A percentile compares a stretch with the other conserved stretches of the same genome.
These are phyloP conservation scores for Eristalinus sepulchralis DNA, from an alignment of 2,888 invertebrate genomes.

Conservation along the genomic window DNA sequence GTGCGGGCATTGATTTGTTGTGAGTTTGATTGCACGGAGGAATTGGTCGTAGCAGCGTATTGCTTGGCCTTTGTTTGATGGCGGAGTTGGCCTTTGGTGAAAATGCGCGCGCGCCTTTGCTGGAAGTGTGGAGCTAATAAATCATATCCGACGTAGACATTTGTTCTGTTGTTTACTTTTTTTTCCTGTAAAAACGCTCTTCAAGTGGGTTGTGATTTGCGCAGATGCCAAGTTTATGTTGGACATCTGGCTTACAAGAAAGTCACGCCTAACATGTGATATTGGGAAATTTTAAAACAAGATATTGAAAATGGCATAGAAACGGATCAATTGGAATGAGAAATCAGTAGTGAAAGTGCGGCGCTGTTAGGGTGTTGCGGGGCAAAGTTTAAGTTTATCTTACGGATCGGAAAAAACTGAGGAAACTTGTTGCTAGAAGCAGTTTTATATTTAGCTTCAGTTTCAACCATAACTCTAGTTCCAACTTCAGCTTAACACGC, in stretches of 20 bases:
- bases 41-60: conserved; percentile 8
- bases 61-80: not conserved
- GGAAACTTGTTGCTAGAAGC: no score
- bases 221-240: not conserved
- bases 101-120: not conserved
- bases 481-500: no score
- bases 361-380: not conserved
- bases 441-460: no score
- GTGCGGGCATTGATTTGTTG: conserved; percentile 17
- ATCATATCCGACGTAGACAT: conserved; percentile 9
- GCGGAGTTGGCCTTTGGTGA: not conserved
- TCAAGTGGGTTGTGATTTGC: not conserved
- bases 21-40: conserved; percentile 15
- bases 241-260: not conserved
- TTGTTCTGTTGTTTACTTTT: not conserved
- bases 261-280: not conserved
- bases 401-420: no score
- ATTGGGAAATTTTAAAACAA: not conserved
- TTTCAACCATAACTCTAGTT: no score
- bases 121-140: conserved; percentile 11
- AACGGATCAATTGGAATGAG: not conserved
- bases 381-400: not conserved
- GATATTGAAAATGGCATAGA: not conserved
- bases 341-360: not conserved
- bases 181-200: not conserved